These are phyloP conservation scores for Psittacara wagleri DNA, from an alignment of 2,113 vertebrate species.

Conservation along the genomic window DNA sequence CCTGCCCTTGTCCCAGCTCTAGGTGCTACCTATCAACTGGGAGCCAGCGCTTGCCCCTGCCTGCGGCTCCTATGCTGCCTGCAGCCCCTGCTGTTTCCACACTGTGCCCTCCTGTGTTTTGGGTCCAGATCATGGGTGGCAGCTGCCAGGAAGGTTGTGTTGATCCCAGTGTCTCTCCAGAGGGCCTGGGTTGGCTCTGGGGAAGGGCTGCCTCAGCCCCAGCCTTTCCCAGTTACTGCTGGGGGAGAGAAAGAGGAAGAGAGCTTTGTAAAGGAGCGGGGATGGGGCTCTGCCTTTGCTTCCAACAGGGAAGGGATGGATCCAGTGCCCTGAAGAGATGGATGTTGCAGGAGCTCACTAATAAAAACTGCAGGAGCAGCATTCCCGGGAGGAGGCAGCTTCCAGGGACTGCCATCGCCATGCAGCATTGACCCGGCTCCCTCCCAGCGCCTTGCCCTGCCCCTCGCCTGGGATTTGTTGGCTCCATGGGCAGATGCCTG, in stretches of 20 bases:
- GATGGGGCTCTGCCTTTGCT: background rate
- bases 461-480: background rate
- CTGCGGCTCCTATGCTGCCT: background rate
- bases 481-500: background rate
- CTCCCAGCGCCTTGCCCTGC: background rate
- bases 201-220: background rate
- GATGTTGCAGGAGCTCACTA: background rate
- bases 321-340: background rate
- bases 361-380: background rate
- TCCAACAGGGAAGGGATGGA: background rate
- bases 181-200: background rate
- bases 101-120: background rate
- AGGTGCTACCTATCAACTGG: background rate
- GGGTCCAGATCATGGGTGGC: background rate
- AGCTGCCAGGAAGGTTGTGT: background rate
- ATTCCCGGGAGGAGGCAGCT: background rate
- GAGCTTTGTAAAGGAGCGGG: background rate
- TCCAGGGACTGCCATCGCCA: background rate
- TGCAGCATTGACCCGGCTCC: rapidly evolving
- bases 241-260: background rate
- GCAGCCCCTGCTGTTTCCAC: background rate
- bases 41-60: background rate
- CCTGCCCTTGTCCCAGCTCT: background rate
- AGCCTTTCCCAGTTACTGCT: background rate
- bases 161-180: background rate